phyloP scores from a whole-genome alignment of 2,888 invertebrate species.

The Plebejus argus region DNA sequence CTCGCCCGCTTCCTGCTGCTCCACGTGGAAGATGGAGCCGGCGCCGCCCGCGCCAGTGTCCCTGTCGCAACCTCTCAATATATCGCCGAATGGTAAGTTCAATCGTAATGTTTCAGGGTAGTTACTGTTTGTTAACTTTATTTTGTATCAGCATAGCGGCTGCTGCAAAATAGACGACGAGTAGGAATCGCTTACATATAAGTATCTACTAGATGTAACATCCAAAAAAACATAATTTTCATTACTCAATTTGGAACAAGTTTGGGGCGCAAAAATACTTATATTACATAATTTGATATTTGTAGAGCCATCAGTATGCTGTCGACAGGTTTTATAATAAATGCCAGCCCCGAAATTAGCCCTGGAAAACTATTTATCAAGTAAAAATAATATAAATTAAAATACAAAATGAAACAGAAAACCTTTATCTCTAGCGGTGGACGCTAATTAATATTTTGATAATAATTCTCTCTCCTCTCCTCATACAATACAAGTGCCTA shows the following conservation, averaged over 20 bases:
- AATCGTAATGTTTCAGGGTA: background rate
- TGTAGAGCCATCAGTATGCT: background rate
- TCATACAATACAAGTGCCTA: too few relatives aligned
- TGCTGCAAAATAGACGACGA: background rate
- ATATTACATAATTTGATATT: background rate
- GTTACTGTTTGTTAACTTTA: too few relatives aligned
- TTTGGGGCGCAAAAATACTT: background rate
- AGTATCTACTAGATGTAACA: too few relatives aligned
- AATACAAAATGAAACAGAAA: background rate
- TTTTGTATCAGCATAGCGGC: too few relatives aligned
- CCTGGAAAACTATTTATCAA: too few relatives aligned
- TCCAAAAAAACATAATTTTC: background rate
- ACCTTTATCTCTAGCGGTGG: background rate
- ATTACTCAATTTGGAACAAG: background rate
- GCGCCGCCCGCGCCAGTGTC: constrained; percentile 77
- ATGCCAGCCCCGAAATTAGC: background rate
- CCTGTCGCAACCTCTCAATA: constrained; percentile 75
- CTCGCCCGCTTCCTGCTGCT: constrained; percentile 81
- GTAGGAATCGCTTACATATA: background rate
- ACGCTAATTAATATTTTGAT: too few relatives aligned
- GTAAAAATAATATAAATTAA: background rate
- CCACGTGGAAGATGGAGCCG: constrained; percentile 84
- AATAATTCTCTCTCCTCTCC: too few relatives aligned
- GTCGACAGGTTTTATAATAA: background rate
- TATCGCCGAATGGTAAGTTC: constrained; percentile 79